Evolutionary conservation across 2,113 vertebrate species (phyloP).

Genomic region (Sinocyclocheilus grahami): DNA sequence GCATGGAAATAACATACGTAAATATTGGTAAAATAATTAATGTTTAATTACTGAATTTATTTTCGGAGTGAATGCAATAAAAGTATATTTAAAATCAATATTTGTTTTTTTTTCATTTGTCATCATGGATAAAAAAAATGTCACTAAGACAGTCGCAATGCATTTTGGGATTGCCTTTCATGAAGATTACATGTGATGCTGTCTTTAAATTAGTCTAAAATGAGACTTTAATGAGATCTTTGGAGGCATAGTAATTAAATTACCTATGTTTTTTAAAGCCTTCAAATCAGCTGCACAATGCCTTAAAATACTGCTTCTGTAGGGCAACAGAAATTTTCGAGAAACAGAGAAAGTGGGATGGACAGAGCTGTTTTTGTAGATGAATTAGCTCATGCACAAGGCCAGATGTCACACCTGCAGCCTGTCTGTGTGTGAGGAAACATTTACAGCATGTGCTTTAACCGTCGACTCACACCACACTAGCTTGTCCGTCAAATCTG

Average conservation of each 20-base stretch:
- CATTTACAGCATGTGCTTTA: neutral
- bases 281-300: neutral
- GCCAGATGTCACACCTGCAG: constrained; percentile 18
- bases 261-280: neutral
- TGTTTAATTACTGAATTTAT: too few relatives aligned
- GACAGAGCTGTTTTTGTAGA: neutral
- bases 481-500: neutral
- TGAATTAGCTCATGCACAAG: constrained; percentile 2
- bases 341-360: neutral
- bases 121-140: neutral
- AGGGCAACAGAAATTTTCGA: neutral
- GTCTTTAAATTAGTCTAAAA: neutral
- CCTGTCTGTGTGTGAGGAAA: neutral
- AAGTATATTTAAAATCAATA: neutral
- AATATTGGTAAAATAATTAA: too few relatives aligned
- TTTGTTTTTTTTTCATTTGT: neutral
- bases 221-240: neutral
- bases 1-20: too few relatives aligned
- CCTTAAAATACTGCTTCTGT: neutral
- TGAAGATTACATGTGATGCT: neutral
- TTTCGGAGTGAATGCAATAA: too few relatives aligned
- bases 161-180: neutral
- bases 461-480: neutral
- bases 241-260: neutral
- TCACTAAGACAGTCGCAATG: neutral